phyloP scores from a whole-genome alignment of 2,113 vertebrate species.

The Hymenochirus boettgeri region DNA sequence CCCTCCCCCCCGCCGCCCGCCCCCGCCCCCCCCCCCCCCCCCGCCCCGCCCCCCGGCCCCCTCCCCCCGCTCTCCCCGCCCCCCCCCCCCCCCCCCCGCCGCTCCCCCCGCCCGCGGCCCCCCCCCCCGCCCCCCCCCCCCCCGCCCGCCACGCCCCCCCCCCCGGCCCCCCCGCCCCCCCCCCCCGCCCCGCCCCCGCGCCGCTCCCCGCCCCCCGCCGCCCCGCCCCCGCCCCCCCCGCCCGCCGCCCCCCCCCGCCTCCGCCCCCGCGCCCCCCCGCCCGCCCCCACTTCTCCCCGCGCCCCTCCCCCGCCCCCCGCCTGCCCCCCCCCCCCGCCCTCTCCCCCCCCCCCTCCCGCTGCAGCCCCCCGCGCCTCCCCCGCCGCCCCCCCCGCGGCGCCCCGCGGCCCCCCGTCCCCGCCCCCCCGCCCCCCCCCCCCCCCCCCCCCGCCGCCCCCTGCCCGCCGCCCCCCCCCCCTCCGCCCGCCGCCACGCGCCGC shows the following conservation, averaged over 20 bases:
- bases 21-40: background rate
- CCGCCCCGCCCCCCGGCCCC: background rate
- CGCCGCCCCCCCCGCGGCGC: background rate
- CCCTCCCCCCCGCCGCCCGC: background rate
- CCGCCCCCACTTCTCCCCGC: background rate
- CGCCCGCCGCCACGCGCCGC: background rate
- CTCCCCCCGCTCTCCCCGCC: too few species aligned
- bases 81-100: background rate
- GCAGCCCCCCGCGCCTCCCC: background rate
- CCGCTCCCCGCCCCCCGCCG: too few species aligned
- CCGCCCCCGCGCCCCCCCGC: background rate
- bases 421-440: background rate
- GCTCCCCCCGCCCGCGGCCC: background rate
- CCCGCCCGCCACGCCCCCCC: too few species aligned
- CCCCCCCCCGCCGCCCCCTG: background rate
- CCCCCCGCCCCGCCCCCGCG: background rate
- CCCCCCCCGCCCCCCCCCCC: background rate
- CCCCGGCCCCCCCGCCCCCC: background rate
- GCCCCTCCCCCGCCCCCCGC: too few species aligned
- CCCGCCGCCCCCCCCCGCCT: background rate
- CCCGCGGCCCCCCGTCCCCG: background rate
- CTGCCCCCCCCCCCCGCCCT: too few species aligned
- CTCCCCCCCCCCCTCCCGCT: background rate
- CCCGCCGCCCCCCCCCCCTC: background rate
- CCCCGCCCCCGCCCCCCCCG: background rate